Evolutionary conservation across 2,113 vertebrate genomes (phyloP), one percentile per base, ranked within the genome.

Genomic region (Dromiciops gliroides): DNA sequence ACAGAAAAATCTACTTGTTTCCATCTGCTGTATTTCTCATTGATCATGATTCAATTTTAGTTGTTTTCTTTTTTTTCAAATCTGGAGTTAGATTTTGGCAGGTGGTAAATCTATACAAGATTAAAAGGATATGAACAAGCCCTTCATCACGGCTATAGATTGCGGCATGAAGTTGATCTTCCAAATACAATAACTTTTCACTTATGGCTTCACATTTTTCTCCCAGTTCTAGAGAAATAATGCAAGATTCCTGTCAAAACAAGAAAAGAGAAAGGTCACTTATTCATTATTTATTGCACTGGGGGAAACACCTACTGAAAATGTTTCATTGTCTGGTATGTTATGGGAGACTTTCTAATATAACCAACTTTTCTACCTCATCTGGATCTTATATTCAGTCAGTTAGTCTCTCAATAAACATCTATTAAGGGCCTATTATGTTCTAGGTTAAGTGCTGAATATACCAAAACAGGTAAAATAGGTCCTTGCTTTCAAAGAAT

Each of bases 61-160:
- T 93, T 51, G 22, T 37, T 52, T 44, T n/a, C 16, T 67, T 52
- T 93, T 93, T 25, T 83, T 83, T 44, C 44, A n/a, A 28, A 83
- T 83, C 67, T 11, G 31, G 97, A 93, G 92, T 67, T 95, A 47
- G 95, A 93, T 94, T 31, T 48, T 52, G 9, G 16, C 92, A 94
- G 97, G 25, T 95, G 93, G 50, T 94, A 93, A 51, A 52, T 93
- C 51, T 47, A 44, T 83, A 75, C 14, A 28, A 90, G 90, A 96
- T 9, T 10, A 92, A 98, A 99, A 99, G 99, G 99, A 99, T 99
- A 99, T 99, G 98, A 97, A 99, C 98, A 96, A 99, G 98, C 93
- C 97, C 98, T 96, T 99, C 98, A 94, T 99, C 99, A 37, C 95
- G 98, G 96, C 98, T 99, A 90, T 98, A 97, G 52, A 99, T 93